phyloP scores from a whole-genome alignment of 1,140 invertebrate species.

The Eumaeus atala region DNA sequence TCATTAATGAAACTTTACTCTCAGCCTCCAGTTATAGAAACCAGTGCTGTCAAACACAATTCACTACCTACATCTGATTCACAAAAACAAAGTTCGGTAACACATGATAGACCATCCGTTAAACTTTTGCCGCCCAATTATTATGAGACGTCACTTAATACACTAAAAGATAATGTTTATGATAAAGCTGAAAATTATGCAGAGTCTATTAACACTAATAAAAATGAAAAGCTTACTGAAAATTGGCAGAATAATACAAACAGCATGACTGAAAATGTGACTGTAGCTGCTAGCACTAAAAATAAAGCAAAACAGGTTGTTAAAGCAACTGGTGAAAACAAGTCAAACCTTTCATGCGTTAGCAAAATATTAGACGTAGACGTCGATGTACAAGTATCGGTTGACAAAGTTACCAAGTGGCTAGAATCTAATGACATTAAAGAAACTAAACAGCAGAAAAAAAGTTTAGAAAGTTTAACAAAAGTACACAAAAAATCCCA shows the following conservation, averaged over 20 bases:
- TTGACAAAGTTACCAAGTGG: constrained; percentile 49
- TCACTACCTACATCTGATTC: neutral
- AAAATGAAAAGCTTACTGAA: no score
- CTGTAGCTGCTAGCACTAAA: no score
- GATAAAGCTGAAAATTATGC: neutral
- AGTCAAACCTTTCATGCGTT: neutral
- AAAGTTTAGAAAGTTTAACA: no score
- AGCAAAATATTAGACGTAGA: neutral
- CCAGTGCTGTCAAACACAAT: constrained; percentile 26
- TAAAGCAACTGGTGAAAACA: no score
- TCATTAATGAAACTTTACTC: constrained; percentile 36
- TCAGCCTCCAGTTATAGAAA: constrained; percentile 16
- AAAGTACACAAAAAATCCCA: no score
- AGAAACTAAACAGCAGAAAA: no score
- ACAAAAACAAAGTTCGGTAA: neutral
- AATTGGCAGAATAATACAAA: no score
- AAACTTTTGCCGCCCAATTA: constrained; percentile 2
- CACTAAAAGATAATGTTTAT: neutral
- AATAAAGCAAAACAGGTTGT: no score
- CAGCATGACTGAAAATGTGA: no score
- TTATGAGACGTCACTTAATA: neutral
- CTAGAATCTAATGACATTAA: constrained; percentile 12
- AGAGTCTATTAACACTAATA: no score
- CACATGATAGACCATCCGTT: neutral
- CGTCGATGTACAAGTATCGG: constrained; percentile 29